Conservation (phyloP, 2,797 vertebrate species). For the Zalophus californianus region DNA sequence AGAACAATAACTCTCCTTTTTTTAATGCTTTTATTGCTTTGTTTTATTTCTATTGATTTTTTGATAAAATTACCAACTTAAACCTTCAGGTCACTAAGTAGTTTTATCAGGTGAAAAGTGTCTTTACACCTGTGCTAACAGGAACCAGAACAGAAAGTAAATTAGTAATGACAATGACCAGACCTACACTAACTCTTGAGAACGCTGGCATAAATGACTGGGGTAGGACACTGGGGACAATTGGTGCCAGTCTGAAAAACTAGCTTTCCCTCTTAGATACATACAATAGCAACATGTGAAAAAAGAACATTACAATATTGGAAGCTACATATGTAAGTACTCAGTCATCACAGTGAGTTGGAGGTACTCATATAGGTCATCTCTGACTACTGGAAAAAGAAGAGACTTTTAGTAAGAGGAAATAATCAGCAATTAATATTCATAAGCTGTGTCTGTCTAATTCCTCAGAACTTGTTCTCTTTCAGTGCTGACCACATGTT, state of each 20-base stretch:
- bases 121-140: background rate
- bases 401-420: slow-evolving; percentile 23
- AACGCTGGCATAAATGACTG: slow-evolving; percentile 15
- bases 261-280: slow-evolving; percentile 3
- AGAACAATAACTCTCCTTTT: background rate
- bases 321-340: background rate
- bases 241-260: background rate
- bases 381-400: slow-evolving; percentile 33
- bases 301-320: background rate
- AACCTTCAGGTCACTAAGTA: slow-evolving; percentile 33
- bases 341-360: background rate
- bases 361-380: background rate
- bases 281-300: background rate
- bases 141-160: slow-evolving; percentile 13
- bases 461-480: slow-evolving; percentile 46
- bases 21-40: background rate
- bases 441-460: slow-evolving; percentile 18
- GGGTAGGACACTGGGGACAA: background rate
- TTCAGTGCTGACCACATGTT: background rate
- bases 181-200: background rate
- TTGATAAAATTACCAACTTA: slow-evolving; percentile 6
- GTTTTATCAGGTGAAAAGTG: slow-evolving; percentile 31
- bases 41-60: slow-evolving; percentile 11
- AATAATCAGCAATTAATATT: slow-evolving; percentile 60
- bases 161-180: background rate